Evolutionary conservation across 2,797 vertebrate genomes (phyloP), one percentile per base, ranked within the genome.

Genomic region (Micropoecilia bifurca): DNA sequence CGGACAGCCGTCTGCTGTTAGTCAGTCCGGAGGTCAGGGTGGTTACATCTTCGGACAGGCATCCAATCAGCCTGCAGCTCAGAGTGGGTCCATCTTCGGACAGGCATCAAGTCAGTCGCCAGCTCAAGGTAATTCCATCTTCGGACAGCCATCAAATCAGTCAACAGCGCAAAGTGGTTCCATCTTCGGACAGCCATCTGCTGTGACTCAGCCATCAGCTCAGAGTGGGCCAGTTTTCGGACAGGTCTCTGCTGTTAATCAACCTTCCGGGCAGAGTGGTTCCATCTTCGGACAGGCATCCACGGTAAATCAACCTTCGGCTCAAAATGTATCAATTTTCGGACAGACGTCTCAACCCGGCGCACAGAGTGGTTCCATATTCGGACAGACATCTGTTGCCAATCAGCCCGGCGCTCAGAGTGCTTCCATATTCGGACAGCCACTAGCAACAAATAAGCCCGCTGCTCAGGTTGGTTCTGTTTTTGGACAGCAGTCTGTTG

Each of bases 81-180:
- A 69, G 22, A 16, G 66, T 25, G 39, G 39, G 4, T 43, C 36
- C 36, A 68, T 68, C 3, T 75, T 73, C 80, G 73, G 50, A 59
- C 73, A 74, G 18, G 4, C 46, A 0, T 22, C 46, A 5, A 73
- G 7, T 36, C 72, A 53, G 48, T 3, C 47, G 3, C 0, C 18
- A 7, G 48, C 10, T 3, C 28, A 61, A 16, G 1, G 13, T 61
- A 0, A 6, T 63, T 33, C 59, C 59, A 59, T 59, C 1, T 95
- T 96, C 83, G 92, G 90, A 57, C 92, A 95, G 59, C 55, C 89
- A 0, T 75, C 93, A 25, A 94, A 73, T 46, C 95, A 92, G 73
- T 18, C 92, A 6, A 20, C 90, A 0, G 20, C 85, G 8, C 94
- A 92, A 41, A 92, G 46, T 47, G 46, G 14, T 16, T 47, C 46